Evolutionary conservation across 2,797 vertebrate species (phyloP), one percentile per base, ranked within the genome.

Genomic region (Cynopterus sphinx): DNA sequence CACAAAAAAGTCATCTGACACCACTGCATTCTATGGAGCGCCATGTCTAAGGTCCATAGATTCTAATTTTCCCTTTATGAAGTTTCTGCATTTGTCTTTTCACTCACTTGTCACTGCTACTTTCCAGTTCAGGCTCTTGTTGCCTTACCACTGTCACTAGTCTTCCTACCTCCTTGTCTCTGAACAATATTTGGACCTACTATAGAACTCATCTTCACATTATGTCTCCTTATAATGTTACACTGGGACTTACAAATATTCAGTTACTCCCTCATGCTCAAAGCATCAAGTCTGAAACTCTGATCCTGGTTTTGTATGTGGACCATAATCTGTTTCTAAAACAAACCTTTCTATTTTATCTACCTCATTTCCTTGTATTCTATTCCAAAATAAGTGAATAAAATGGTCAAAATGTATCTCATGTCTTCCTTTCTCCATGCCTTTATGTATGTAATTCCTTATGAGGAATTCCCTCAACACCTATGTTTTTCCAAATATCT

Each of bases 141-240:
- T 15, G 63, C 33, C 16, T 74, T 59, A 9, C 5, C 3, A 9
- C 3, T 19, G 33, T 12, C 28, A 43, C 33, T 5, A 46, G 28
- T 16, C 12, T 63, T 61, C 75, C 51, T 4, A 21, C 51, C 21
- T 46, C 59, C 24, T 9, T 4, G 31, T 26, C 7, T 41, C 17
- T 46, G 3, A 46, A 41, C 9, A 22, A 31, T 4, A 31, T 33
- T 16, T 31, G 39, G 49, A 57, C 26, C 36, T 17, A 28, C 67
- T 0, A 2, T 1, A 5, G 9, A 7, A 6, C 57, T 36, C 21
- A 41, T 39, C 43, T 17, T 53, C 68, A 15, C 28, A 36, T 6
- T 26, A 15, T 0, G 1, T 21, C 74, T 73, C 21, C 71, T 3
- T 1, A 16, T 17, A 21, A 1, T 22, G 2, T 12, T 0, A 5